Conservation (phyloP, 2,797 vertebrate genomes). For the Smutsia gigantea region DNA sequence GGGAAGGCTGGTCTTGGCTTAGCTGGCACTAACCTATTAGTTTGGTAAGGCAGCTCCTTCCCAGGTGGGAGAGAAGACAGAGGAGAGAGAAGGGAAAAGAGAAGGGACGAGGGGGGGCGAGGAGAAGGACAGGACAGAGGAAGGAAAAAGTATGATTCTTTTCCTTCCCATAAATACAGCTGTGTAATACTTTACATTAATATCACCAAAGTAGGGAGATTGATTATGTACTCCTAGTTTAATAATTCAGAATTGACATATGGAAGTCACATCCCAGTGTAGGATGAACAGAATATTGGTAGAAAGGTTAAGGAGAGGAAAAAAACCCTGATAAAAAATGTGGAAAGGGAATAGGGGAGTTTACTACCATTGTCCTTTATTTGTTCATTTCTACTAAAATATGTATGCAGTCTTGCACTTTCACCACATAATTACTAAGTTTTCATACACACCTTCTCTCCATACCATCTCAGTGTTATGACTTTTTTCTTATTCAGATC, state of each 20-base stretch:
- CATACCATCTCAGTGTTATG: background rate
- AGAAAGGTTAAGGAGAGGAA: background rate
- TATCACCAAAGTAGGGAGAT: background rate
- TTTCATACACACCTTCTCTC: background rate
- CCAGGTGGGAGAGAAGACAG: background rate
- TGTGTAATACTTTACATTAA: background rate
- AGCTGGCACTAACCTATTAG: background rate
- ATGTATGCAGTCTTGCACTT: background rate
- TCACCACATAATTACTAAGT: background rate
- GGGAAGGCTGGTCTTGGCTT: background rate
- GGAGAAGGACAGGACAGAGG: background rate
- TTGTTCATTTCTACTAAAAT: background rate
- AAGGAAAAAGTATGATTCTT: background rate
- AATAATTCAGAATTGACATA: background rate
- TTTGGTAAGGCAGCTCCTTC: background rate
- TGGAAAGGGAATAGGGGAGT: background rate
- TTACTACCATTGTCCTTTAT: background rate
- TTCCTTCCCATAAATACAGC: background rate
- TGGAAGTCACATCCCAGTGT: background rate
- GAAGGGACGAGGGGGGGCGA: background rate
- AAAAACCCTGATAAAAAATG: background rate
- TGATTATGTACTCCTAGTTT: background rate
- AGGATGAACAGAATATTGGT: background rate
- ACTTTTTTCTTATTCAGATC: background rate
- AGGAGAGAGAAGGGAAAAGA: background rate